Evolutionary conservation across 2,797 vertebrate genomes (phyloP).

Genomic region (Psittacula echo): DNA sequence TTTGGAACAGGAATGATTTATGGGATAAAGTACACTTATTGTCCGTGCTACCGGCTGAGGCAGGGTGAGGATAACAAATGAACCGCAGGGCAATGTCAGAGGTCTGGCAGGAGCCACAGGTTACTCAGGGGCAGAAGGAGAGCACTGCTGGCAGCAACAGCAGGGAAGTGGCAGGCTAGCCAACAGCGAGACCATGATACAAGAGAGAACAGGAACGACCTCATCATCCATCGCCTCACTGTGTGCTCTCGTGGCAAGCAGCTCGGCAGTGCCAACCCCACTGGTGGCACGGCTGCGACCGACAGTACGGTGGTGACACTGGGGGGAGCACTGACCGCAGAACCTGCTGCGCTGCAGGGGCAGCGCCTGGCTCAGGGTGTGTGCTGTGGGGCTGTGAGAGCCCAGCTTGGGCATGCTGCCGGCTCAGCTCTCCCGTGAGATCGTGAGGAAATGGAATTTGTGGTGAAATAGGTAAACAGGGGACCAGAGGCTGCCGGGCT

Average conservation of each 20-base stretch:
- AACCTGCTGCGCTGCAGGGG: background rate
- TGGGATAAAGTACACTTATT: background rate
- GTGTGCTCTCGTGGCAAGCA: accelerated
- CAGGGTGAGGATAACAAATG: background rate
- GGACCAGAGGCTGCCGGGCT: background rate
- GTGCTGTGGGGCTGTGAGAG: background rate
- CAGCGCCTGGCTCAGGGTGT: background rate
- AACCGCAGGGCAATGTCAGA: background rate
- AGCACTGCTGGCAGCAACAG: background rate
- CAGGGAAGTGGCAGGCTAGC: background rate
- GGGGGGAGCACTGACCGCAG: accelerated
- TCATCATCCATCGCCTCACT: accelerated
- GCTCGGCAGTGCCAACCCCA: accelerated
- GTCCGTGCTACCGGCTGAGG: background rate
- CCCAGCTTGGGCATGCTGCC: background rate
- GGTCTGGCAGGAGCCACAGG: background rate
- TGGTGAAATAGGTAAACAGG: background rate
- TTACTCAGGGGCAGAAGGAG: background rate
- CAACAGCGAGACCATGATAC: accelerated
- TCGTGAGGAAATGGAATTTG: background rate
- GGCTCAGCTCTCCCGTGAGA: background rate
- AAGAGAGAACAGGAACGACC: background rate
- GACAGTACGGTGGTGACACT: background rate
- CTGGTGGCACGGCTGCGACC: background rate
- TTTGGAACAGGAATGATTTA: background rate